A percentile compares a stretch with the other conserved stretches of the same genome.
These are phyloP conservation scores for Lathamus discolor DNA, from an alignment of 2,113 vertebrate genomes.

Conservation along the genomic window DNA sequence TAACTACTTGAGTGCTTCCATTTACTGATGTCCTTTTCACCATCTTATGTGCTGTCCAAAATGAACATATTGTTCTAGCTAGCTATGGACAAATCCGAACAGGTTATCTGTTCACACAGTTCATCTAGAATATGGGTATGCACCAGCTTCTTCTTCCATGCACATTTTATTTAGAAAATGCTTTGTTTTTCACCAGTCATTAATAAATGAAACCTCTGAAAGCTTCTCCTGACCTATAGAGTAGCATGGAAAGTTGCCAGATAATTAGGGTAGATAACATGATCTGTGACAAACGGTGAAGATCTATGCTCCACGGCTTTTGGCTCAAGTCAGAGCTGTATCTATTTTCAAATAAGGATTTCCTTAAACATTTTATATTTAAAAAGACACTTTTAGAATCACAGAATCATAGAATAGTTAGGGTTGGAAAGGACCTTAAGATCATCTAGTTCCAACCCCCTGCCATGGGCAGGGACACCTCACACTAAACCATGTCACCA, in stretches of 20 bases:
- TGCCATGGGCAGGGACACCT: no score
- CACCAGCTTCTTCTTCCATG: background rate
- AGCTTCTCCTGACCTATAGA: background rate
- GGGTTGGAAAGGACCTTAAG: no score
- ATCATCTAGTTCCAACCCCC: no score
- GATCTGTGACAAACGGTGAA: background rate
- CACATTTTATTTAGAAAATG: background rate
- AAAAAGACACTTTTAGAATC: background rate
- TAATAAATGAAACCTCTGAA: background rate
- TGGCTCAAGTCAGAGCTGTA: background rate
- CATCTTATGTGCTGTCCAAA: background rate
- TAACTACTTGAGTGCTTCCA: background rate
- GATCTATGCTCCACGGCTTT: background rate
- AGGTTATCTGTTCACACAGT: background rate
- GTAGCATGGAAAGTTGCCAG: background rate
- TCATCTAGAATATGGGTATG: background rate
- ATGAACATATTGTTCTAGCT: background rate
- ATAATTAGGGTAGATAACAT: background rate
- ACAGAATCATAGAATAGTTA: no score
- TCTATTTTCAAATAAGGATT: background rate
- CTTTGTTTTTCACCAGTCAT: background rate
- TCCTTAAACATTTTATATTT: background rate
- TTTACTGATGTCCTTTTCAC: background rate
- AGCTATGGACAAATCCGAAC: background rate
- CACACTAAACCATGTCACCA: no score